Evolutionary conservation across 2,113 vertebrate species (phyloP), one percentile per base, ranked within the genome.

Genomic region (Gopherus evgoodei): DNA sequence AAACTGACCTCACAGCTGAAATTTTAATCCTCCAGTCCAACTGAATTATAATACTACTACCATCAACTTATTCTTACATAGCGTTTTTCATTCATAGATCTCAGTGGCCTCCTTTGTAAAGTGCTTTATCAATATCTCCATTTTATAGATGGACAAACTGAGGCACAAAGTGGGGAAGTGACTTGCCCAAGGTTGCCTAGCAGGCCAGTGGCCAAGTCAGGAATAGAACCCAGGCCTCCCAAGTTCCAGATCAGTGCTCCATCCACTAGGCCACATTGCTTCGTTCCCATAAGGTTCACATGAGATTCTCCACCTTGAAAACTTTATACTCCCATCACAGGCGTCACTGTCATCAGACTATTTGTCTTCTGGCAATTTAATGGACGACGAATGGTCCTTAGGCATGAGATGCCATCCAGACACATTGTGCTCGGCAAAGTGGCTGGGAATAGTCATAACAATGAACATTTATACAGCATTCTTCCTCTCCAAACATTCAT

Each of bases 391-490:
- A 92, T 90, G 35, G 83, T 96, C 97, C 86, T 65, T 78, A 47
- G 92, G 90, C 93, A 96, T 75, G 94, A 96, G 89, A 86, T 92
- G 92, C 42, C 90, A 91, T 95, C 95, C 93, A 94, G 92, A 93
- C 35, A 69, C 29, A 31, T 69, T 19, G n/a, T 9, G 31, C 62
- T 17, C 31, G 21, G 65, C 21, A 11, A 69, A 35, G 7, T 17
- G 35, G 16, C 65, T 69, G 65, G 35, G 65, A n/a, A 65, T 16
- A 35, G 14, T 69, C 38, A 65, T 2, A 35, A 35, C 4, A 19
- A 65, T 8, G 16, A 65, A 65, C 31, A 65, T 65, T 65, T 35
- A n/a, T 35, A 65, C 4, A n/a, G 31, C 62, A 38, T 17, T 69
- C n/a, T n/a, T 38, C 35, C 35, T n/a, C 35, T n/a, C 17, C 9